Conservation (phyloP, 2,113 vertebrate genomes). For the Siphamia tubifer region DNA sequence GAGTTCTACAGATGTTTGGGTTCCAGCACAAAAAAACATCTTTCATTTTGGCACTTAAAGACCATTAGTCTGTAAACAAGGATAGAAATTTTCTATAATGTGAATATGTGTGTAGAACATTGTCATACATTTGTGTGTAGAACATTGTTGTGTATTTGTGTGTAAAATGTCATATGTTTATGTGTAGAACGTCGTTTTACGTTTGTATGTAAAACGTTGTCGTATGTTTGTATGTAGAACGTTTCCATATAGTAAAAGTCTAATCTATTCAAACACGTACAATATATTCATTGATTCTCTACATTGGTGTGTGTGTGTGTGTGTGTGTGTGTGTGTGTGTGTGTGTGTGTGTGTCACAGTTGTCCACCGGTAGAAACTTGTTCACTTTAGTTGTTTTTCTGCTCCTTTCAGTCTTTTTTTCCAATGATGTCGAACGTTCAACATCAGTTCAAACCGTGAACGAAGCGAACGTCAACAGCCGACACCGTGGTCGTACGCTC, state of each 20-base stretch:
- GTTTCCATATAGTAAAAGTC: conserved; percentile 64
- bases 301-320: conserved; percentile 58
- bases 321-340: conserved; percentile 36
- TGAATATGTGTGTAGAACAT: neutral
- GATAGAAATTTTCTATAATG: conserved; percentile 58
- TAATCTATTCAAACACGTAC: conserved; percentile 75
- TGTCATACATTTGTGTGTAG: too few relatives aligned
- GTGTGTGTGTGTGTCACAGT: conserved; percentile 78
- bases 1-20: conserved; percentile 70
- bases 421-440: too few relatives aligned
- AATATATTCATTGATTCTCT: conserved; percentile 72
- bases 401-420: too few relatives aligned
- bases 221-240: conserved; percentile 37
- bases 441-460: too few relatives aligned
- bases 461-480: too few relatives aligned
- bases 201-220: conserved; percentile 20
- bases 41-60: conserved; percentile 74
- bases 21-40: conserved; percentile 43
- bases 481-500: too few relatives aligned
- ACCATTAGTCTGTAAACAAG: conserved; percentile 80
- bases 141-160: conserved; percentile 25
- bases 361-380: conserved; percentile 77
- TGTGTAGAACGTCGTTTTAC: conserved; percentile 8
- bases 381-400: too few relatives aligned
- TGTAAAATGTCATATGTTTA: conserved; percentile 58